Base-by-base conservation (phyloP, 1,140 invertebrate species). In the Forficula auricularia region DNA sequence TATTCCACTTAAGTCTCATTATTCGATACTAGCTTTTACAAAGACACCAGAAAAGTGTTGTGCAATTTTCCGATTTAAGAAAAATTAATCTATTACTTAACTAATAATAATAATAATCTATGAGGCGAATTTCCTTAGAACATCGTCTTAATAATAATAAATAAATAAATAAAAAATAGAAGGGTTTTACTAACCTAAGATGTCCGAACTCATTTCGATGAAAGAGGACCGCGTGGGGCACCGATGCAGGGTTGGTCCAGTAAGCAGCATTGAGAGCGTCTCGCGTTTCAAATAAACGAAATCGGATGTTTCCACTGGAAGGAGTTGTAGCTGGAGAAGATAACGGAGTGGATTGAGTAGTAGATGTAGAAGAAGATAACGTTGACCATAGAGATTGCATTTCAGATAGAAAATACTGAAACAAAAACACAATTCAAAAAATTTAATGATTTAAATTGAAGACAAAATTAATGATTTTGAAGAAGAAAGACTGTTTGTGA, bases 161-260 rank as follows among this genome's bases (percentile, higher is more conserved):
- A 39, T 3, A n/a, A 8, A n/a, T 6, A n/a, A 9, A n/a, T 19
- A 22, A 15, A n/a, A 20, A 19, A 40, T 1, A n/a, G 2, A 3
- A 19, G 12, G 20, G n/a, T n/a, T n/a, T n/a, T n/a, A n/a, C n/a
- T 40, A 31, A 45, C 43, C 37, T 38, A 8, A 45, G 18, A 27
- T 13, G 18, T 40, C 38, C 38, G 62, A 32, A 56, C 52, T 75
- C 64, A 16, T 71, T 68, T 50, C n/a, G 42, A 33, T 51, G 47
- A 31, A 82, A 79, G 44, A 82, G 71, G 31, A 82, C 65, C 14
- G 77, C 76, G 31, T 79, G 60, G 13, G 73, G 73, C 47, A 82
- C 71, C 42, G 65, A 68, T 43, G 63, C 63, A 1, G 76, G 70
- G 50, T 75, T 65, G 49, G 64, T 67, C 68, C 75, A 77, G 54